These are phyloP conservation scores for Onychomys arenicola DNA, from an alignment of 2,797 vertebrate genomes.

Conservation along the genomic window DNA sequence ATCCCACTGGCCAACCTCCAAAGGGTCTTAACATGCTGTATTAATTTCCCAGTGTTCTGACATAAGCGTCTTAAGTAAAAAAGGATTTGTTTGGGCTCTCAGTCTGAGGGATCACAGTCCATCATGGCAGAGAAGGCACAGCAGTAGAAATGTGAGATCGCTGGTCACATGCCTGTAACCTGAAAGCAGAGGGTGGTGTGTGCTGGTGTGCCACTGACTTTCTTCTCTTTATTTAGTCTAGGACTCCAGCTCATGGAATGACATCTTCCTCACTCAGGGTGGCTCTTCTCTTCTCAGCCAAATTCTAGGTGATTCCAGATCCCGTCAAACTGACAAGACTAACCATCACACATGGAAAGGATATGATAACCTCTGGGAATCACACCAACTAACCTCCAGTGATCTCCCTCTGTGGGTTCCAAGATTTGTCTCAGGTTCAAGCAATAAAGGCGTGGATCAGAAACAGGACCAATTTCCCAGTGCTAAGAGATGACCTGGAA, in stretches of 20 bases:
- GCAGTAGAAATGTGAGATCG: not conserved
- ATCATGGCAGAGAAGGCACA: accelerated
- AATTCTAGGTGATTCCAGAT: not conserved
- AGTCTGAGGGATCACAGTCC: not conserved
- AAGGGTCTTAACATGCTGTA: not conserved
- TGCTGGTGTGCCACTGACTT: not conserved
- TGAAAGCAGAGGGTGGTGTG: not conserved
- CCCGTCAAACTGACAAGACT: not conserved
- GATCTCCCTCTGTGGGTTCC: not conserved
- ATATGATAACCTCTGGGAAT: not conserved
- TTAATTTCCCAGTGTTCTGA: not conserved
- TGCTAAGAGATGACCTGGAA: not conserved
- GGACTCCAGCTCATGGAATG: not conserved
- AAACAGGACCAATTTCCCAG: not conserved
- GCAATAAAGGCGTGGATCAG: not conserved
- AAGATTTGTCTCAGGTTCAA: not conserved
- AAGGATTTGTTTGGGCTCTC: not conserved
- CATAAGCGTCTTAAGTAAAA: not conserved
- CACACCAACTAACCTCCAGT: not conserved
- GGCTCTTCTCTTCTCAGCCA: not conserved
- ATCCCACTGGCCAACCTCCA: not conserved
- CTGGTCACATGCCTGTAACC: not conserved
- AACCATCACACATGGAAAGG: not conserved
- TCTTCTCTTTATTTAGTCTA: not conserved
- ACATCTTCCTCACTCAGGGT: not conserved